Evolutionary conservation across 1,140 invertebrate genomes (phyloP).

Genomic region (Drosophila truncata): DNA sequence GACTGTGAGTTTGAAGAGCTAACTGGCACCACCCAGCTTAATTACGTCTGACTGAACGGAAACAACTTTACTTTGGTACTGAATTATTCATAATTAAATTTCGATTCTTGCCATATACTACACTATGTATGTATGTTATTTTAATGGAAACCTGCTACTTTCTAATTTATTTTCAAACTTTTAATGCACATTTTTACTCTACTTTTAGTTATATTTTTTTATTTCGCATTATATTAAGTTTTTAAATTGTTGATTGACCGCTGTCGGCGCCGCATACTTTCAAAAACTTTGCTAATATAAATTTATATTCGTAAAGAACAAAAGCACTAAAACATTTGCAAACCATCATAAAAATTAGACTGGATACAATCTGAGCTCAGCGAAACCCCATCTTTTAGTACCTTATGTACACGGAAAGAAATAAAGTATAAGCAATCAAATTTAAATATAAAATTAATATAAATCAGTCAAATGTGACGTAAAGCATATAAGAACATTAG

Average conservation of each 20-base stretch:
- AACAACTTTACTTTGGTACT: conserved; percentile 22
- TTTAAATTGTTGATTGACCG: not conserved
- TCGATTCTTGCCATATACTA: not conserved
- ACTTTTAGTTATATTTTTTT: not conserved
- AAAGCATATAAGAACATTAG: not conserved
- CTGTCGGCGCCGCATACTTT: not conserved
- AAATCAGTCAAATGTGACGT: no score
- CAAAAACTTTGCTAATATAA: not conserved
- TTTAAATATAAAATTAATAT: no score
- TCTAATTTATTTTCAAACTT: conserved; percentile 36
- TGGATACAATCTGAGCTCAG: not conserved
- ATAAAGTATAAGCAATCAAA: not conserved
- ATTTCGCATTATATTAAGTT: not conserved
- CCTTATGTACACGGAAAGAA: not conserved
- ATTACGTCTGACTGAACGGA: not conserved
- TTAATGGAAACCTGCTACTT: conserved; percentile 6
- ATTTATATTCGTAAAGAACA: not conserved
- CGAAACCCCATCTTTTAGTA: not conserved
- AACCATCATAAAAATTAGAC: not conserved
- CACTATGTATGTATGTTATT: not conserved
- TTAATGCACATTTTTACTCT: not conserved
- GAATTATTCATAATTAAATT: conserved; percentile 29
- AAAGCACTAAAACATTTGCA: conserved; percentile 3
- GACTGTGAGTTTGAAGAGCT: conserved; percentile 12
- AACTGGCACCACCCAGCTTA: conserved; percentile 12